Evolutionary conservation across 2,888 invertebrate genomes (phyloP).

Genomic region (Galeruca laticollis): DNA sequence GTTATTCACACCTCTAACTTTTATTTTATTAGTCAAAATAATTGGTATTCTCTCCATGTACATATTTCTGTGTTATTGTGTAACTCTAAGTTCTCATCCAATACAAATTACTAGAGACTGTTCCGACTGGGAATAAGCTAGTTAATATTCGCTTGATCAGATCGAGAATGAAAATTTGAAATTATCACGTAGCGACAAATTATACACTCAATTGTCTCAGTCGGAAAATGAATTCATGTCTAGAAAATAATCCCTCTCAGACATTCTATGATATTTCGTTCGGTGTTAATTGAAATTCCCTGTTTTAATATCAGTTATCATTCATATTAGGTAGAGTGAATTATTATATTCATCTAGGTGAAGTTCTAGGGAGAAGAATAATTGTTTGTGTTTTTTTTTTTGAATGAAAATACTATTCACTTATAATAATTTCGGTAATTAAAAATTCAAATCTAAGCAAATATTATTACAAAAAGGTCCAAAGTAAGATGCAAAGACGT

Average conservation of each 20-base stretch:
- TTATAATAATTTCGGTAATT: too few relatives aligned
- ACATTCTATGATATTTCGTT: not conserved
- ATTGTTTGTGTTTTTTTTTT: too few relatives aligned
- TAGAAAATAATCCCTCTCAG: slow-evolving; percentile 4
- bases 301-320: not conserved
- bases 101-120: slow-evolving; percentile 38
- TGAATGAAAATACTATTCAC: too few relatives aligned
- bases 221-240: slow-evolving; percentile 1
- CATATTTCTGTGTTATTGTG: not conserved
- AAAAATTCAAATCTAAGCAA: too few relatives aligned
- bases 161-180: not conserved
- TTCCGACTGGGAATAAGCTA: not conserved
- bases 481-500: too few relatives aligned
- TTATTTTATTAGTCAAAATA: too few relatives aligned
- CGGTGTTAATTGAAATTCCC: not conserved
- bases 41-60: too few relatives aligned
- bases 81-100: slow-evolving; percentile 5
- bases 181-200: slow-evolving; percentile 10
- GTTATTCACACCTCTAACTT: too few relatives aligned
- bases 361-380: too few relatives aligned
- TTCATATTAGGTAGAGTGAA: not conserved
- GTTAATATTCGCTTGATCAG: slow-evolving; percentile 5
- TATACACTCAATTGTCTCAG: not conserved
- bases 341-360: not conserved
- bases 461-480: too few relatives aligned